Evolutionary conservation across 2,113 vertebrate genomes (phyloP), one percentile per base, ranked within the genome.

Genomic region (Boulengeromyrus knoepffleri): DNA sequence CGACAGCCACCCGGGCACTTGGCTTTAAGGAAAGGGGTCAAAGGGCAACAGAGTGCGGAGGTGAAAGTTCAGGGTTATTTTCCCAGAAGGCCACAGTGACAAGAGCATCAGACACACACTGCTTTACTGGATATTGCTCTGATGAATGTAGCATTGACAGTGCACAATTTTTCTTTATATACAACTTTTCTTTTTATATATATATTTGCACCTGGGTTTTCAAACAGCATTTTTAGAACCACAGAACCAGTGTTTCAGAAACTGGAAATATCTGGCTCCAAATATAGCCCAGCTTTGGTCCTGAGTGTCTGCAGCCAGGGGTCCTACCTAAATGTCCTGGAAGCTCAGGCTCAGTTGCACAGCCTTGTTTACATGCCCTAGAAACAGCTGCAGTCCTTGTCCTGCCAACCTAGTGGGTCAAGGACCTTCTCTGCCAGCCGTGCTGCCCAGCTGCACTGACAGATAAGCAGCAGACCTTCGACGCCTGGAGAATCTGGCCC

Each of bases 1-100:
- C 97, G 96, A 92, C 97, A 98, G 19, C 97, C 97, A 45, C 97
- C 97, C 1, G 97, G 97, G 92, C 97, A 98, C 91, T 97, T 97
- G 12, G 97, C 94, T 95, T 90, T 49, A 89, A 88, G 91, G 74
- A 90, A 89, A 88, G 80, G 47, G 77, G 80, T 66, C 17, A 87
- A 24, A 58, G 49, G 47, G 31, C 3, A 49, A 52, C 3, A 49
- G 52, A 62, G 70, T 46, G 24, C 17, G 39, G 86, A 46, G 86
- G 74, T 45, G 19, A 66, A 90, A 17, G n/a, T 86, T 86, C 47
- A 50, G 21, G 21, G 42, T 19, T 24, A 24, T 27, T 50, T n/a
- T 86, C 84, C 74, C 36, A 86, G 10, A 86, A 49, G n/a, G 19
- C 21, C 84, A 86, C 47, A 49, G 17, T 47, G 46, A 46, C 27